Evolutionary conservation across 2,113 vertebrate species (phyloP).

Genomic region (Pelvicachromis taeniatus): DNA sequence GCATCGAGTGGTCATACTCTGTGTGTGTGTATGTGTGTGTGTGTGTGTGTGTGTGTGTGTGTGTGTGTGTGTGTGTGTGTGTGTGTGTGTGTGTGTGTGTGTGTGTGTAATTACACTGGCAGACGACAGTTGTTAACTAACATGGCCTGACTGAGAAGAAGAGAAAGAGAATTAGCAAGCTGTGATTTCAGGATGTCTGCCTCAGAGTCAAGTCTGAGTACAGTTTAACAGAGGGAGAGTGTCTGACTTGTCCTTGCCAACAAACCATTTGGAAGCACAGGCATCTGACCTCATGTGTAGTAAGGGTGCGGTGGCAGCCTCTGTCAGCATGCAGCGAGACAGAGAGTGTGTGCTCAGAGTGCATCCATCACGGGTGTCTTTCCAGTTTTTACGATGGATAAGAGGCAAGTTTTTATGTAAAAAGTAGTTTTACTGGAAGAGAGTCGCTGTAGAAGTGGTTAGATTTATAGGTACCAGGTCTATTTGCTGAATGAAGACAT

Average conservation of each 20-base stretch:
- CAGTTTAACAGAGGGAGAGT: not conserved
- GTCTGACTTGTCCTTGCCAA: not conserved
- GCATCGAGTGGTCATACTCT: too few relatives aligned
- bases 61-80: slow-evolving; percentile 19
- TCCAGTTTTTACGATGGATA: slow-evolving; percentile 64
- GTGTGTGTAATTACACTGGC: slow-evolving; percentile 17
- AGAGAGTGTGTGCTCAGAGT: slow-evolving; percentile 12
- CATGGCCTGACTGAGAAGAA: not conserved
- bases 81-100: slow-evolving; percentile 16
- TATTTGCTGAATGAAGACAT: not conserved
- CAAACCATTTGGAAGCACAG: not conserved
- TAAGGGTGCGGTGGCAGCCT: slow-evolving; percentile 13
- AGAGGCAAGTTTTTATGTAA: slow-evolving; percentile 49
- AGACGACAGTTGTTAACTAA: not conserved
- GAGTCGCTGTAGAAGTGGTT: not conserved
- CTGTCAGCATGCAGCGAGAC: slow-evolving; percentile 48
- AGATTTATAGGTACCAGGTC: not conserved
- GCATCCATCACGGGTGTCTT: slow-evolving; percentile 47
- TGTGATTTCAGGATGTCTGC: not conserved
- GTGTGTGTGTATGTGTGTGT: slow-evolving; percentile 20
- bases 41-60: slow-evolving; percentile 19
- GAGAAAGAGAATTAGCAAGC: not conserved
- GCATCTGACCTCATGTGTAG: not conserved
- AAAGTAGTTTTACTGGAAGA: not conserved
- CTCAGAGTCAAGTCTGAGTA: not conserved